Conservation (phyloP, 1,140 invertebrate species). For the Drosophila varians region DNA sequence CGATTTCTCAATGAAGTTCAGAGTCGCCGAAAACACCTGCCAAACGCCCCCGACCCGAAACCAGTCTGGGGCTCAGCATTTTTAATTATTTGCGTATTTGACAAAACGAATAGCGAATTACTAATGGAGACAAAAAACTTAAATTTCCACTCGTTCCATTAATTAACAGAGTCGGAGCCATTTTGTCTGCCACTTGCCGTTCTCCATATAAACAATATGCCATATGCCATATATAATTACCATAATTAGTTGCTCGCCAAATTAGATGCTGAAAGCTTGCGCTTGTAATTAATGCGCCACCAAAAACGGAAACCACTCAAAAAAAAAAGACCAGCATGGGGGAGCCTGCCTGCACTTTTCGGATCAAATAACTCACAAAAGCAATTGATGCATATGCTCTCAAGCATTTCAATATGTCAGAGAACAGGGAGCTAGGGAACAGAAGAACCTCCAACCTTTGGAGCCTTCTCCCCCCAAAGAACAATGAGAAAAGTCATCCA, state of each 20-base stretch:
- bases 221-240: conserved; percentile 53
- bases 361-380: conserved; percentile 16
- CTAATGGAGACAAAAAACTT: conserved; percentile 37
- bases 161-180: conserved; percentile 53
- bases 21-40: conserved; percentile 29
- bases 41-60: conserved; percentile 22
- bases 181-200: conserved; percentile 53
- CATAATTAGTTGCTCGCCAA: conserved; percentile 68
- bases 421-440: not conserved
- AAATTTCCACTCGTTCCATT: conserved; percentile 60
- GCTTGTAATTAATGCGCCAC: conserved; percentile 55
- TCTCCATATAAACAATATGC: conserved; percentile 13
- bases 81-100: conserved; percentile 36
- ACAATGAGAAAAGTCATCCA: conserved; percentile 74
- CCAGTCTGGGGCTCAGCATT: conserved; percentile 19
- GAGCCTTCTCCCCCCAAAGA: not conserved
- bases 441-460: conserved; percentile 15
- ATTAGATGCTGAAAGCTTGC: conserved; percentile 49
- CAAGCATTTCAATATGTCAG: conserved; percentile 65
- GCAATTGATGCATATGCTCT: conserved; percentile 71
- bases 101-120: conserved; percentile 27
- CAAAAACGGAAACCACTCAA: conserved; percentile 22
- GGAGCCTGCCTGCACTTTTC: not conserved
- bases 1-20: conserved; percentile 64
- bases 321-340: not conserved